phyloP scores from a whole-genome alignment of 1,140 invertebrate genomes.

The Plectrocnemia conspersa region DNA sequence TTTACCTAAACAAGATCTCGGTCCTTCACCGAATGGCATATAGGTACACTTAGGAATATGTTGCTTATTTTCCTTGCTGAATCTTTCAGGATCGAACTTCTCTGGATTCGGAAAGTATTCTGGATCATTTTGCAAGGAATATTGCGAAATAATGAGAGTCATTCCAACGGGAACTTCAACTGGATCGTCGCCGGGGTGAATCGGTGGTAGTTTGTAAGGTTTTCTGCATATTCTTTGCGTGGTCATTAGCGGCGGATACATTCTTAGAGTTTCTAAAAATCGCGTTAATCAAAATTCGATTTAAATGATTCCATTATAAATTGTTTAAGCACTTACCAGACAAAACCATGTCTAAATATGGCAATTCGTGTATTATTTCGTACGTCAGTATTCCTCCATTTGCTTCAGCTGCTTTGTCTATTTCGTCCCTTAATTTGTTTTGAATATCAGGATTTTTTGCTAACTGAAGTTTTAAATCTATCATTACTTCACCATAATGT shows the following conservation, averaged over 20 bases:
- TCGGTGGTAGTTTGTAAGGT: constrained; percentile 4
- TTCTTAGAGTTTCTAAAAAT: constrained; percentile 20
- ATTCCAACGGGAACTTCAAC: constrained; percentile 11
- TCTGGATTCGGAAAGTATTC: constrained; percentile 26
- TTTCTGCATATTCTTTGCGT: constrained; percentile 19
- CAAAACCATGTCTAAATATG: constrained; percentile 20
- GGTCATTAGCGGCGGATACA: constrained; percentile 16
- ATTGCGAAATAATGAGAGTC: constrained; percentile 12
- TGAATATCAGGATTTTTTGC: constrained; percentile 12
- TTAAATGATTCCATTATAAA: background rate
- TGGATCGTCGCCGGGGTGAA: background rate
- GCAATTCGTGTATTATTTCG: constrained; percentile 8
- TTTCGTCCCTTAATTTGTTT: constrained; percentile 8
- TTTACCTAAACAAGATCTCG: constrained; percentile 27
- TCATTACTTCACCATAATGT: background rate
- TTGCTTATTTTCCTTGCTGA: constrained; percentile 17
- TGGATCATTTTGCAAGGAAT: constrained; percentile 22
- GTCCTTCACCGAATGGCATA: constrained; percentile 30
- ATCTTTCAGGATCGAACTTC: constrained; percentile 26
- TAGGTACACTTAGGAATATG: constrained; percentile 15
- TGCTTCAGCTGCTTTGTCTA: constrained; percentile 1
- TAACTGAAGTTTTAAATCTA: constrained; percentile 6
- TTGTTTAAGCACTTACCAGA: constrained; percentile 8
- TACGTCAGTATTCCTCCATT: constrained; percentile 1
- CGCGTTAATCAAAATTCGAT: background rate